A percentile compares a stretch with the other conserved stretches of the same genome.
Conservation (phyloP, 2,797 vertebrate genomes). For the Nannoperca obscura region DNA sequence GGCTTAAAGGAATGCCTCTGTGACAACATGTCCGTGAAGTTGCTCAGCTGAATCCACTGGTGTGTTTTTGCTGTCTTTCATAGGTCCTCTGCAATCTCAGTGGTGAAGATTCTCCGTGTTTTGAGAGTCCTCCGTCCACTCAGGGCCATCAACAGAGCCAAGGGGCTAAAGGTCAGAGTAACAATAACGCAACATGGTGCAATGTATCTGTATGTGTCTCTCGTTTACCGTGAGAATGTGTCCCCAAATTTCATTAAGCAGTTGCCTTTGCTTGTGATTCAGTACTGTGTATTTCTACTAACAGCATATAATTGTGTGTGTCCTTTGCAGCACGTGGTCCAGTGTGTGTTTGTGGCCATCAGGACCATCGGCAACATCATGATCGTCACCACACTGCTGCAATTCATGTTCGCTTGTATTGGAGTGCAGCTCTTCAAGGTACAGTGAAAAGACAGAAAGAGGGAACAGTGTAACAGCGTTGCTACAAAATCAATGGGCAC, state of each 20-base stretch:
- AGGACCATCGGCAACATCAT: slow-evolving; percentile 99
- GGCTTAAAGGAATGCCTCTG: neutral
- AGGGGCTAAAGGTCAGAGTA: slow-evolving; percentile 94
- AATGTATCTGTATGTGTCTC: neutral
- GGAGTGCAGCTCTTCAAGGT: slow-evolving; percentile 99
- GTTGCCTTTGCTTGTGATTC: neutral
- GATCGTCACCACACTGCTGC: slow-evolving; percentile 98
- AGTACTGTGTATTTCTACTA: slow-evolving; percentile 8
- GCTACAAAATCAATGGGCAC: neutral
- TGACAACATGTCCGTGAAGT: neutral
- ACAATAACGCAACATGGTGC: neutral
- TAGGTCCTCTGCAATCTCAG: slow-evolving; percentile 97
- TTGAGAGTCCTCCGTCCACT: slow-evolving; percentile 95
- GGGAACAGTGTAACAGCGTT: neutral
- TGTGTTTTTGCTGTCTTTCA: slow-evolving; percentile 5
- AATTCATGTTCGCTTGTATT: slow-evolving; percentile 99
- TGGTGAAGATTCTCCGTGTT: slow-evolving; percentile 98
- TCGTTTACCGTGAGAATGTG: neutral
- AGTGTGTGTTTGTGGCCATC: slow-evolving; percentile 99
- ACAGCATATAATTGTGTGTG: slow-evolving; percentile 13
- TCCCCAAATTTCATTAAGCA: neutral
- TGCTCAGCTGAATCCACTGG: neutral
- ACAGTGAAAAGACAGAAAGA: slow-evolving; percentile 13
- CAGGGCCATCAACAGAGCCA: slow-evolving; percentile 99
- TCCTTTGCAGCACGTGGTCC: slow-evolving; percentile 93